Base-by-base conservation (phyloP, 2,797 vertebrate genomes). In the Rhabdophis nuchalis region DNA sequence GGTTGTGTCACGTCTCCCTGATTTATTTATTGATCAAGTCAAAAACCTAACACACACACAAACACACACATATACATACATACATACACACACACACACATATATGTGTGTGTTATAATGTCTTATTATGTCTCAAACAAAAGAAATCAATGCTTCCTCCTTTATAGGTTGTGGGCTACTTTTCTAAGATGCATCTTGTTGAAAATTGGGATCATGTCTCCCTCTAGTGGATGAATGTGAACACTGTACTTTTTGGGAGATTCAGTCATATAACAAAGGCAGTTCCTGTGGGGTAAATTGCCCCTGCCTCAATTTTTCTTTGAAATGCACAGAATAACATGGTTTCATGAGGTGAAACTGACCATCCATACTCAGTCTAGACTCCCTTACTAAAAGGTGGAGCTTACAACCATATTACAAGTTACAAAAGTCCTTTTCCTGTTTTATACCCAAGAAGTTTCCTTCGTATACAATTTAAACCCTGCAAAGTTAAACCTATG, bases 191-290 rank as follows among this genome's bases (percentile, higher is more conserved):
- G 32, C 14, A 8, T 6, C 27, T 50, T 16, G 20, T 14, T 93
- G 56, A 88, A 88, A 86, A 86, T 46, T 93, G 91, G 57, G 32
- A 88, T 57, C 13, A 56, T 56, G 27, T 68, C 5, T 7, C 2
- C 85, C 93, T 88, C 93, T 92, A n/a, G 89, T 85, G 93, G 85
- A 29, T 29, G 64, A 27, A n/a, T 7, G 3, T 5, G 23, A 92
- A 36, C 46, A 82, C 10, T 11, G 0, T 46, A 3, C 36, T 82
- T 41, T 41, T 41, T 5, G 20, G 36, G 20, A 41, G 10, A 25
- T 82, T 46, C 72, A 82, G 9, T 11, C 36, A 41, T 5, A 32
- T 14, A 68, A 82, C 20, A 82, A 82, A 46, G 32, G 2, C 68
- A 41, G 18, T 41, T 72, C 36, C 1, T 1, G 20, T 82, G 72